phyloP scores from a whole-genome alignment of 2,888 invertebrate genomes.

The Mermis nigrescens region DNA sequence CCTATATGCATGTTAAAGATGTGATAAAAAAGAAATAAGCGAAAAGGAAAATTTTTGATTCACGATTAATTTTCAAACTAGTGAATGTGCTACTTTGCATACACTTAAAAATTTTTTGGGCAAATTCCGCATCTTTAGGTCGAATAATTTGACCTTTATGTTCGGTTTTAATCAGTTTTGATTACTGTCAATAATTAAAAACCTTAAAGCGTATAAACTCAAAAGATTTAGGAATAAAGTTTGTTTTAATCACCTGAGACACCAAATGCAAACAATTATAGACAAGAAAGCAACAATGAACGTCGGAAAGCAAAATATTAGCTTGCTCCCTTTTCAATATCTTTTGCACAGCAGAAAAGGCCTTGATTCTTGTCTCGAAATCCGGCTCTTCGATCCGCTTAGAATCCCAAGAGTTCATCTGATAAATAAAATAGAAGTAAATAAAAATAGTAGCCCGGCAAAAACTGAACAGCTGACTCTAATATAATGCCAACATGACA shows the following conservation, averaged over 20 bases:
- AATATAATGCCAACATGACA: too few relatives aligned
- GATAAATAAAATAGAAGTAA: conserved; percentile 11
- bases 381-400: conserved; percentile 85
- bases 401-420: conserved; percentile 67
- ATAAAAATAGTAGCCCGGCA: not conserved
- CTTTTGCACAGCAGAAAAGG: not conserved
- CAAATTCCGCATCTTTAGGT: too few relatives aligned
- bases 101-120: too few relatives aligned
- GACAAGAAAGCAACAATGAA: not conserved
- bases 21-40: too few relatives aligned
- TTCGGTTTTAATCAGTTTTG: too few relatives aligned
- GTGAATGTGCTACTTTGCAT: too few relatives aligned
- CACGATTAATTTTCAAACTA: too few relatives aligned
- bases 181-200: too few relatives aligned
- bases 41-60: too few relatives aligned
- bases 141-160: too few relatives aligned
- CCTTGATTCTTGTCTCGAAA: conserved; percentile 41
- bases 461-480: too few relatives aligned
- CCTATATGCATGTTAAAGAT: too few relatives aligned
- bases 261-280: not conserved
- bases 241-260: not conserved
- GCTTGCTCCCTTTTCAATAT: not conserved
- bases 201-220: not conserved
- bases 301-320: not conserved
- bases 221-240: not conserved